Percentiles rank a stretch among this genome's conserved stretches.
Evolutionary conservation across 2,113 vertebrate genomes (phyloP).

Genomic region (Tachuris rubrigastra): DNA sequence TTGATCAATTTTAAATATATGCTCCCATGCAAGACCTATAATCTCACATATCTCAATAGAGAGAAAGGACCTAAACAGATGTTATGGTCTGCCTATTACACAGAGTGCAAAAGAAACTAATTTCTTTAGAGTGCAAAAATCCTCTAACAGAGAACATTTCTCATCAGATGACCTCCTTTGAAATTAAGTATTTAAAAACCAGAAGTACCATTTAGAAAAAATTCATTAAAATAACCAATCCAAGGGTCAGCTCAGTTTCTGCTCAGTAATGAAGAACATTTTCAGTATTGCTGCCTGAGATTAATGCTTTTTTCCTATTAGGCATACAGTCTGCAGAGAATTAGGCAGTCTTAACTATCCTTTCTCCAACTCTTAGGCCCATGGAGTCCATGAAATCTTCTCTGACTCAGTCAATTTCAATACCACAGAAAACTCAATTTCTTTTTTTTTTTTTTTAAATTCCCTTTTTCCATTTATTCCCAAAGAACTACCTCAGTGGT

Average conservation of each 20-base stretch:
- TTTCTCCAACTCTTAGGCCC: background rate
- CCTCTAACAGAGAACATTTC: background rate
- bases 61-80: background rate
- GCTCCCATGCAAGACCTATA: background rate
- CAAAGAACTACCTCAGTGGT: background rate
- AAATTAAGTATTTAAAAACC: background rate
- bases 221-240: background rate
- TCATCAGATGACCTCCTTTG: background rate
- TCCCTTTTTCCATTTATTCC: background rate
- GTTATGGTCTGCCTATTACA: background rate
- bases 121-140: background rate
- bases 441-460: background rate
- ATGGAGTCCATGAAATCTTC: background rate
- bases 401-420: background rate
- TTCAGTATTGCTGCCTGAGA: background rate
- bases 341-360: background rate
- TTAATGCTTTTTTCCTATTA: background rate
- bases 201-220: background rate
- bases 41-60: background rate
- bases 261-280: background rate
- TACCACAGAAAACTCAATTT: background rate
- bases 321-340: background rate
- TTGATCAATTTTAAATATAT: background rate
- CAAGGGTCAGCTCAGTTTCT: background rate
- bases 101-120: fast-evolving